Conservation (phyloP, 2,113 vertebrate genomes). For the Cyprinus carpio region DNA sequence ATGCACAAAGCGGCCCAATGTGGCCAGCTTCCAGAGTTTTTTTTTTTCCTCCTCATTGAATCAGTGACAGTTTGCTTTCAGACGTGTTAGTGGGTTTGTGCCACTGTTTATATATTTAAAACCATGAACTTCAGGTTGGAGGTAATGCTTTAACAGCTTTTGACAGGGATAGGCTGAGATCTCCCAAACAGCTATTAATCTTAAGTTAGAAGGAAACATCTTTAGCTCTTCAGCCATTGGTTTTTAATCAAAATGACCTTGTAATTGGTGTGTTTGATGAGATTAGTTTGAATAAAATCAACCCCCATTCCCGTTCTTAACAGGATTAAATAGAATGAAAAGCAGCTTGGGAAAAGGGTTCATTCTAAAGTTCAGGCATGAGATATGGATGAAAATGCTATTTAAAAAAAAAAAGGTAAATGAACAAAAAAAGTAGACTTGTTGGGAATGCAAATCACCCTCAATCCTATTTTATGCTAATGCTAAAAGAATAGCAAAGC, state of each 20-base stretch:
- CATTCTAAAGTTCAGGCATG: conserved; percentile 57
- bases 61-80: conserved; percentile 83
- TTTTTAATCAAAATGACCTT: conserved; percentile 71
- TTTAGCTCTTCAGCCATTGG: conserved; percentile 63
- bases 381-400: conserved; percentile 66
- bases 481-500: conserved; percentile 79
- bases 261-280: conserved; percentile 73
- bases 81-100: conserved; percentile 45
- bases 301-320: conserved; percentile 60
- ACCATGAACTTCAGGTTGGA: conserved; percentile 35
- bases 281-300: conserved; percentile 71
- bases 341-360: conserved; percentile 61
- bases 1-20: conserved; percentile 78
- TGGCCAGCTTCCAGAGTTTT: conserved; percentile 79
- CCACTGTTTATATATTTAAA: conserved; percentile 26
- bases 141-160: conserved; percentile 2
- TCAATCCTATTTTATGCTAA: conserved; percentile 90
- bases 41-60: conserved; percentile 76
- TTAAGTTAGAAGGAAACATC: conserved; percentile 50
- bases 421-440: conserved; percentile 64
- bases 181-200: conserved; percentile 52
- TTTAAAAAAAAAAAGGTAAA: conserved; percentile 52
- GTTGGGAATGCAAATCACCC: conserved; percentile 86
- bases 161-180: conserved; percentile 40
- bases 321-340: conserved; percentile 68